Evolutionary conservation across 2,888 invertebrate species (phyloP).

Genomic region (Caenorhabditis auriculariae): DNA sequence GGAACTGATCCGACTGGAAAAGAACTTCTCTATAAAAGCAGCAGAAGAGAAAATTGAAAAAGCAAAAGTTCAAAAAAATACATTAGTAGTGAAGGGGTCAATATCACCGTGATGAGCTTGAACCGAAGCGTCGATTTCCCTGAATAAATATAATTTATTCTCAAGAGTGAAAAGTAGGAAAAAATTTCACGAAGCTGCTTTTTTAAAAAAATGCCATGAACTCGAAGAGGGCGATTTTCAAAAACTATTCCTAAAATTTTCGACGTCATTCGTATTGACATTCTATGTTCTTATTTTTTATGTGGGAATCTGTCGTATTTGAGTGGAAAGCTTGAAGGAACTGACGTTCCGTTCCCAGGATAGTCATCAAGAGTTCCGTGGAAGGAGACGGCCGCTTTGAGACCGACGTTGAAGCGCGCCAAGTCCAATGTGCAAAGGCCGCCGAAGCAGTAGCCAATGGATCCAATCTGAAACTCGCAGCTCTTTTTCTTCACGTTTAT

Average conservation of each 20-base stretch:
- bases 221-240: no score
- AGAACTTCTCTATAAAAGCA: no score
- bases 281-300: no score
- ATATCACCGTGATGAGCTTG: constrained; percentile 51
- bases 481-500: background rate
- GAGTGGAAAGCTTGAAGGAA: background rate
- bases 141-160: background rate
- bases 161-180: background rate
- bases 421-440: constrained; percentile 52
- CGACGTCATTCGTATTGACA: no score
- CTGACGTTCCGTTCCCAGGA: constrained; percentile 31
- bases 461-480: constrained; percentile 36
- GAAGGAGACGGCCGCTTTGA: constrained; percentile 49
- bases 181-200: no score
- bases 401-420: constrained; percentile 45
- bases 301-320: background rate
- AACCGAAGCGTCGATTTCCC: constrained; percentile 17
- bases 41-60: no score
- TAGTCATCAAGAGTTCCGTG: constrained; percentile 46
- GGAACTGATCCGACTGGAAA: constrained; percentile 29
- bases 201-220: no score
- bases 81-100: constrained; percentile 35
- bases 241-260: no score
- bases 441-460: constrained; percentile 57
- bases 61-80: constrained; percentile 10